Base-by-base conservation (phyloP, 2,113 vertebrate species). In the Scomber scombrus region DNA sequence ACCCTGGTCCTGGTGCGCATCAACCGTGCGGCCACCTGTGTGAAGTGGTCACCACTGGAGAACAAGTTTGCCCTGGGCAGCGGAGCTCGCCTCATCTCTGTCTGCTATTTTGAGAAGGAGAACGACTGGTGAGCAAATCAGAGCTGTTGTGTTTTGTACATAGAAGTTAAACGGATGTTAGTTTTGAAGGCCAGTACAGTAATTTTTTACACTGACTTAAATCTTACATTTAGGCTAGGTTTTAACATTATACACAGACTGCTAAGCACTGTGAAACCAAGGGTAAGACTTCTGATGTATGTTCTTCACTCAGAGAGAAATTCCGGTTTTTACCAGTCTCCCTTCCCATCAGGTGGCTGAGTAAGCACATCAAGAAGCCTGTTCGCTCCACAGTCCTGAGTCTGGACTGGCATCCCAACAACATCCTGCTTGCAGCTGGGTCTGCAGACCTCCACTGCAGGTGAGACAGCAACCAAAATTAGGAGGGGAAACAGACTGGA, bases 21-120 rank as follows among this genome's bases (percentile, higher is more conserved):
- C 88, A 96, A 96, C 82, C 89, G 95, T 2, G 95, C 95, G 1
- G 95, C 95, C 68, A 96, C 95, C 1, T 96, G 95, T 12, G 95
- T 96, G 19, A 96, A 94, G 82, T 96, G 95, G 95, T 96, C 95
- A 0, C 95, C 95, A 0, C 86, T 88, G 80, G 95, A 96, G 85
- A 96, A 96, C 90, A 96, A 96, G 92, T 95, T 96, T 4, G 95
- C 95, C 3, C 88, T 96, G 65, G 95, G 95, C 57, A 96, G 95
- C 0, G 95, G 94, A 11, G 95, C 95, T 11, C 92, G 92, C 15
- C 86, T 95, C 49, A 95, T 96, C 90, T 95, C 95, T 1, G 93
- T 96, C 72, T 96, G 95, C 89, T 96, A 96, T 85, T 96, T 96
- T 68, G 95, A 96, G 78, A 93, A 96, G 74, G 95, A 96, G 82